phyloP scores from a whole-genome alignment of 2,797 vertebrate species.

The Mormyrus proboscirostris region DNA sequence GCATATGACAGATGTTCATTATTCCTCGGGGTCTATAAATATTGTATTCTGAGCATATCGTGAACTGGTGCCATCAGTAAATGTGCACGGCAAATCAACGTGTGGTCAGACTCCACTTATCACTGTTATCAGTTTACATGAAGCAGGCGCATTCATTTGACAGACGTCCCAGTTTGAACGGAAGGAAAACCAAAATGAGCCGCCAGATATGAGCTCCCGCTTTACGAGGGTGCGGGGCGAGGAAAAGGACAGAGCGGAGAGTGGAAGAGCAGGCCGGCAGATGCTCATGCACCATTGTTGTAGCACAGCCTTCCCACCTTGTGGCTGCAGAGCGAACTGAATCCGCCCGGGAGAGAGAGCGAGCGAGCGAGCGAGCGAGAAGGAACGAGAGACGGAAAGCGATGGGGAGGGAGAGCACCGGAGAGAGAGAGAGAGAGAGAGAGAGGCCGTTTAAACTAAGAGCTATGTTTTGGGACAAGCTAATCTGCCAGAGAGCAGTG shows the following conservation, averaged over 20 bases:
- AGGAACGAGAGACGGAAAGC: slow-evolving; percentile 36
- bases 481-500: slow-evolving; percentile 97
- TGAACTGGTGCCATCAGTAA: neutral
- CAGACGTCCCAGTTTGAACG: slow-evolving; percentile 17
- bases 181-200: slow-evolving; percentile 26
- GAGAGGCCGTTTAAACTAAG: slow-evolving; percentile 95
- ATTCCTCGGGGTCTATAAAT: neutral
- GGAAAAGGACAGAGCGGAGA: slow-evolving; percentile 48
- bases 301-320: slow-evolving; percentile 94
- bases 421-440: slow-evolving; percentile 46
- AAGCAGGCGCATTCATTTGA: slow-evolving; percentile 27
- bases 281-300: slow-evolving; percentile 64
- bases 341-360: slow-evolving; percentile 74
- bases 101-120: slow-evolving; percentile 20
- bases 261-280: slow-evolving; percentile 34
- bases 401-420: slow-evolving; percentile 44
- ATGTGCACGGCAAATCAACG: neutral
- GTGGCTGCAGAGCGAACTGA: slow-evolving; percentile 92
- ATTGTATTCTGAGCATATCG: neutral
- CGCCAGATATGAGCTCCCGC: slow-evolving; percentile 23
- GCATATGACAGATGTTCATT: neutral
- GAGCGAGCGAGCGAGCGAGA: slow-evolving; percentile 36
- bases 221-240: slow-evolving; percentile 32
- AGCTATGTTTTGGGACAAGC: slow-evolving; percentile 99
- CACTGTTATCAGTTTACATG: slow-evolving; percentile 29